Conservation (phyloP, 1,140 invertebrate genomes). For the Calephelis nemesis region DNA sequence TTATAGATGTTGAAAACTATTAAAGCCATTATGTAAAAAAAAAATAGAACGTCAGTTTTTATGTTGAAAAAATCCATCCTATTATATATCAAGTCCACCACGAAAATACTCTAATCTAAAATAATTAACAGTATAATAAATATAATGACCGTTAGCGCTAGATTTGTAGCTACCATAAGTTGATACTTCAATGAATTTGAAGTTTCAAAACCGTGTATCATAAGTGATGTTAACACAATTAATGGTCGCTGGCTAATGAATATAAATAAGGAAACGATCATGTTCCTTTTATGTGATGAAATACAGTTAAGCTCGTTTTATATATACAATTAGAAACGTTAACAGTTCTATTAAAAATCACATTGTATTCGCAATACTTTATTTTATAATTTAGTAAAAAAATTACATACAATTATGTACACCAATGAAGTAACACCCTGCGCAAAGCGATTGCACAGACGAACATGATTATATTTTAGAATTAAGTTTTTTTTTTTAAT, state of each 20-base stretch:
- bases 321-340: not conserved
- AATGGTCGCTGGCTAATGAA: constrained; percentile 9
- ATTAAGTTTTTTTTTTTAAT: constrained; percentile 1
- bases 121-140: not conserved
- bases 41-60: no score
- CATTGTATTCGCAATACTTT: constrained; percentile 62
- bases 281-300: not conserved
- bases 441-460: constrained; percentile 57
- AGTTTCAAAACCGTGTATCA: not conserved
- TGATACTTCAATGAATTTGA: constrained; percentile 1
- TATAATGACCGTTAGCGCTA: not conserved
- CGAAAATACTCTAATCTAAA: constrained; percentile 9
- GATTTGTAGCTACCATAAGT: not conserved
- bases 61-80: not conserved
- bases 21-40: no score
- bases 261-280: constrained; percentile 5
- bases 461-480: constrained; percentile 46
- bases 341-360: constrained; percentile 28
- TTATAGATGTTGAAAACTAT: no score
- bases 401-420: constrained; percentile 74
- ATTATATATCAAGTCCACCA: not conserved
- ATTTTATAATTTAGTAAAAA: constrained; percentile 74
- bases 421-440: constrained; percentile 55
- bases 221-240: not conserved
- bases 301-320: constrained; percentile 7